Base-by-base conservation (phyloP, 2,797 vertebrate species). In the Sebastes nivosus region DNA sequence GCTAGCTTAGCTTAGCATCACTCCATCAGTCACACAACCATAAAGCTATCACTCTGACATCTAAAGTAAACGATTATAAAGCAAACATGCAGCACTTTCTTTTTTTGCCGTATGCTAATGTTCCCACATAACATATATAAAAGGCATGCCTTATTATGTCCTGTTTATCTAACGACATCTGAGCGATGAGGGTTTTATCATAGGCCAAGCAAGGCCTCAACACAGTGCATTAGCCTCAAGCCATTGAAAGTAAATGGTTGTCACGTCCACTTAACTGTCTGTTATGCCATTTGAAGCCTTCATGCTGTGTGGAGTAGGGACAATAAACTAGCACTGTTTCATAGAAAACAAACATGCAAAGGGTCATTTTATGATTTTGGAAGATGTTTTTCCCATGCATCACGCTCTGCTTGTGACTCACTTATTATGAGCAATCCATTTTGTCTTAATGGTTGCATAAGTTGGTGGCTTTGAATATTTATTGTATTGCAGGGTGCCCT, bases 1-100 rank as follows among this genome's bases (percentile, higher is more conserved):
- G 82, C 79, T 82, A 91, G 67, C 90, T 86, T 90, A 82, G 85
- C 93, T 92, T 92, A 92, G 85, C 91, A 92, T 94, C 77, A 67
- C 87, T 88, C 86, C 80, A 86, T 87, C 73, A 77, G 86, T 80
- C 77, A 83, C 81, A 82, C 90, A 90, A 79, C 70, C 75, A 69
- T 79, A 82, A 84, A 87, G 36, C 83, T 66, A 79, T 84, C 87
- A 83, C 63, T 80, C 66, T 88, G 75, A 60, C 84, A 86, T 85
- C 77, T 72, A 67, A 84, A 83, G 46, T 77, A 83, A 89, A 84
- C 78, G 64, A 77, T 82, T 73, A 77, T 29, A 13, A 65, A 76
- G 77, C 24, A 34, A 78, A 82, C 54, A 79, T 6, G 24, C 27
- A 32, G 24, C 52, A 16, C 18, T 67, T 52, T 76, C 54, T 61